Evolutionary conservation across 2,888 invertebrate species (phyloP), one percentile per base, ranked within the genome.

Genomic region (Coelopa pilipes): DNA sequence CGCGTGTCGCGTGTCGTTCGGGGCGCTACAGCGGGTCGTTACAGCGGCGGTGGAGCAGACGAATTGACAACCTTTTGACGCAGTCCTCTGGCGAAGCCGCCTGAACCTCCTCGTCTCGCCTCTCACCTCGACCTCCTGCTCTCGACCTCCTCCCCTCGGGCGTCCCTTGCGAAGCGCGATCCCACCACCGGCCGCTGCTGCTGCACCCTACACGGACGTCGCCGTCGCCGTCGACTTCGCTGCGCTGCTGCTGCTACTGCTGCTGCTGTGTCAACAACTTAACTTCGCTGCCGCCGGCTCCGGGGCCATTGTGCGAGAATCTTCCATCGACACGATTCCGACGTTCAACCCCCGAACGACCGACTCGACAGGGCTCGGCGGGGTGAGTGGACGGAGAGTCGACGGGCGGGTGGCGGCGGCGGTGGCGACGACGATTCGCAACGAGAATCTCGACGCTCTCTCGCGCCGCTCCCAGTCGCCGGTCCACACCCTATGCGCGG

Each of bases 381-480:
- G 15, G 15, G n/a, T 53, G 53, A 53, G 10, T 53, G n/a, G 15
- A n/a, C 53, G 53, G n/a, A 53, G 4, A 53, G n/a, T 5, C 53
- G n/a, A n/a, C n/a, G 55, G 9, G 1, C 19, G 55, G 55, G 55
- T 55, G 55, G 55, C 55, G 17, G 55, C 55, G 55, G 4, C 53
- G 10, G 53, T 17, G 4, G n/a, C 55, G 55, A 1, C 15, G 55
- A 17, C 57, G 24, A 59, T 24, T 34, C 62, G 21, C 62, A 45
- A 45, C 17, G 66, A 49, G 19, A 66, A 66, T 49, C 66, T 49
- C 49, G 45, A 13, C 34, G 57, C 57, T 19, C 57, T 59, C 21
- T 21, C 24, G 21, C 21, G 21, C 57, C 12, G 57, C 21, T 21
- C 21, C 9, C 17, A 57, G 57, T 4, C 21, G n/a, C 57, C 5